These are phyloP conservation scores for Nothocercus julius DNA, from an alignment of 2,113 vertebrate species.

Conservation along the genomic window DNA sequence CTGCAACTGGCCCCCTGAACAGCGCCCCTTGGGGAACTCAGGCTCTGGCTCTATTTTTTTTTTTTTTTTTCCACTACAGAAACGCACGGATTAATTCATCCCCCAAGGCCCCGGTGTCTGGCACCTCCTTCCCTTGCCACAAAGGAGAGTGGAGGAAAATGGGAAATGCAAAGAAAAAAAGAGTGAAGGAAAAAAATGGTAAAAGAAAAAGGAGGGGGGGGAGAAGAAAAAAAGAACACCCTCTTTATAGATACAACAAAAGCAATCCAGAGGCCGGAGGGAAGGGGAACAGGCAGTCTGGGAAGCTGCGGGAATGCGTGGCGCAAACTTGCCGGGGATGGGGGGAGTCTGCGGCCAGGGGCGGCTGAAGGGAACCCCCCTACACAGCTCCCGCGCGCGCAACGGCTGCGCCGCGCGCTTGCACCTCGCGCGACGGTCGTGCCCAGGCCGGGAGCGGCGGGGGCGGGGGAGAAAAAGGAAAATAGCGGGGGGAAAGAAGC, in stretches of 20 bases:
- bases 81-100: neutral
- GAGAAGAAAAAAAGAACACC: neutral
- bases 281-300: neutral
- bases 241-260: conserved; percentile 47
- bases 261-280: neutral
- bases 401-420: neutral
- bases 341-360: neutral
- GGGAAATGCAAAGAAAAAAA: neutral
- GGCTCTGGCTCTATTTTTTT: neutral
- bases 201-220: neutral
- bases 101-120: conserved; percentile 1
- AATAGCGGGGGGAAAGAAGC: neutral
- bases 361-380: no score
- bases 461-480: neutral
- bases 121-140: neutral
- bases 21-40: neutral
- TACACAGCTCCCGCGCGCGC: neutral
- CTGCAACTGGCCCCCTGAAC: neutral
- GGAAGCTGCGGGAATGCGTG: conserved; percentile 15
- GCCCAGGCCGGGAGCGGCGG: neutral
- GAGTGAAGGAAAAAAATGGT: no score
- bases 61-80: neutral
- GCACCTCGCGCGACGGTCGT: neutral
- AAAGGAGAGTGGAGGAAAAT: neutral
- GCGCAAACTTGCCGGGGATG: neutral